Percentiles rank a stretch among this genome's conserved stretches.
These are phyloP conservation scores for Venturia canescens DNA, from an alignment of 1,140 invertebrate species.

Conservation along the genomic window DNA sequence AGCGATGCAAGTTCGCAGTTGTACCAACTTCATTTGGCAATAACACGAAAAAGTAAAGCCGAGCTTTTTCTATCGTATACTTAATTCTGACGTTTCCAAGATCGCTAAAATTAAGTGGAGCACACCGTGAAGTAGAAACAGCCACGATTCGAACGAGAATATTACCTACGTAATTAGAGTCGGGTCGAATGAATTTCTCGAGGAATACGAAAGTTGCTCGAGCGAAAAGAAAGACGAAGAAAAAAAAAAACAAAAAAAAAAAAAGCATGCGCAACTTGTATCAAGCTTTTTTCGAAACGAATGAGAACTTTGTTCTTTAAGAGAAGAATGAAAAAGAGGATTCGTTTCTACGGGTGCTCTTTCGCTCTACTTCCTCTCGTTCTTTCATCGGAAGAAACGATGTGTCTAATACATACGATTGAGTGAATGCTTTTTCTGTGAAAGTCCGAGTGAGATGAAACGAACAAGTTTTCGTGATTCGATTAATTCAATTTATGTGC, in stretches of 20 bases:
- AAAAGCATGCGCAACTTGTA: slow-evolving; percentile 1
- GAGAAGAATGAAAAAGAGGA: background rate
- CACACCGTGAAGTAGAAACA: slow-evolving; percentile 8
- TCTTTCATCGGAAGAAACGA: slow-evolving; percentile 2
- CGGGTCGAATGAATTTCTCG: slow-evolving; percentile 17
- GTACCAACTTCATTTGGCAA: background rate
- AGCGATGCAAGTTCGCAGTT: background rate
- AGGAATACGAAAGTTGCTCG: slow-evolving; percentile 22
- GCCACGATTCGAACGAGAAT: slow-evolving; percentile 8
- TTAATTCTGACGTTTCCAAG: background rate
- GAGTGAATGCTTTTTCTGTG: background rate
- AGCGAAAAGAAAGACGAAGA: background rate
- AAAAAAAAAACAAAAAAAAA: background rate
- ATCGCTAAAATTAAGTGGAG: slow-evolving; percentile 4
- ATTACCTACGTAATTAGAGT: slow-evolving; percentile 29
- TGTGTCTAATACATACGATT: background rate
- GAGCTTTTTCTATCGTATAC: background rate
- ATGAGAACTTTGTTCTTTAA: slow-evolving; percentile 5
- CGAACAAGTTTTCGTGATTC: background rate
- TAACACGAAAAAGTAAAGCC: background rate
- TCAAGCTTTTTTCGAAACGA: background rate
- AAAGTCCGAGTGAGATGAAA: background rate
- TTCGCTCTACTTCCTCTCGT: slow-evolving; percentile 13
- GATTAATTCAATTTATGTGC: slow-evolving; percentile 6
- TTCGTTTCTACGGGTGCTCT: background rate